phyloP scores from a whole-genome alignment of 2,797 vertebrate species.

The Argentina silus region DNA sequence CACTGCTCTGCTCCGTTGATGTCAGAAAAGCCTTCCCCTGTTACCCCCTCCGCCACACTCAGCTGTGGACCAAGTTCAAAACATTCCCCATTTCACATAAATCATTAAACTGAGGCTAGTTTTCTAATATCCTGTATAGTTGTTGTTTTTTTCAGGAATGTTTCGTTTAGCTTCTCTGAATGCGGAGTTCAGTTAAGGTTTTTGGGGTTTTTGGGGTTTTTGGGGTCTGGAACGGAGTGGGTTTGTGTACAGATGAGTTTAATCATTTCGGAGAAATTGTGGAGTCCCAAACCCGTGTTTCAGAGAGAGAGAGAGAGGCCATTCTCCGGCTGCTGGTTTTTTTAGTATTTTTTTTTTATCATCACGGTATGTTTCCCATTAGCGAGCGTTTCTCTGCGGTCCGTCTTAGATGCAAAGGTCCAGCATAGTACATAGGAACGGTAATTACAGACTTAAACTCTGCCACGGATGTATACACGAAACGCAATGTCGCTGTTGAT shows the following conservation, averaged over 20 bases:
- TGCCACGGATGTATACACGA: slow-evolving; percentile 62
- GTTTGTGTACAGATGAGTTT: slow-evolving; percentile 69
- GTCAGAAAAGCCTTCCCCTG: slow-evolving; percentile 34
- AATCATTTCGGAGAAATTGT: slow-evolving; percentile 69
- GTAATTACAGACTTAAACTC: slow-evolving; percentile 65
- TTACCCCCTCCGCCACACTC: slow-evolving; percentile 28
- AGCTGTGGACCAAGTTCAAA: slow-evolving; percentile 39
- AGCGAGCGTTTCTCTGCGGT: slow-evolving; percentile 70
- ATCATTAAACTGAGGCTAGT: slow-evolving; percentile 58
- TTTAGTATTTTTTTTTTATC: slow-evolving; percentile 53
- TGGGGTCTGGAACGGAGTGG: slow-evolving; percentile 64
- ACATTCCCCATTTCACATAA: slow-evolving; percentile 45
- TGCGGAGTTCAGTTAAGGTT: slow-evolving; percentile 70
- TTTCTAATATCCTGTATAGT: slow-evolving; percentile 47
- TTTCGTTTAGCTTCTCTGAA: slow-evolving; percentile 37
- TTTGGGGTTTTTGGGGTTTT: slow-evolving; percentile 70
- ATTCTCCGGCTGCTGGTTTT: slow-evolving; percentile 37
- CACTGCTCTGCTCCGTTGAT: slow-evolving; percentile 42
- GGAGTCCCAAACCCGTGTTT: slow-evolving; percentile 54
- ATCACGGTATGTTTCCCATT: slow-evolving; percentile 72
- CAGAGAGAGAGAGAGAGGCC: slow-evolving; percentile 37
- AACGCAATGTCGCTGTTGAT: slow-evolving; percentile 62
- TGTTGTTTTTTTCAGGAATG: slow-evolving; percentile 43
- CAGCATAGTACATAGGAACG: slow-evolving; percentile 63
- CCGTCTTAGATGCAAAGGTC: slow-evolving; percentile 68